Evolutionary conservation across 2,888 invertebrate species (phyloP).

Genomic region (Rutpela maculata): DNA sequence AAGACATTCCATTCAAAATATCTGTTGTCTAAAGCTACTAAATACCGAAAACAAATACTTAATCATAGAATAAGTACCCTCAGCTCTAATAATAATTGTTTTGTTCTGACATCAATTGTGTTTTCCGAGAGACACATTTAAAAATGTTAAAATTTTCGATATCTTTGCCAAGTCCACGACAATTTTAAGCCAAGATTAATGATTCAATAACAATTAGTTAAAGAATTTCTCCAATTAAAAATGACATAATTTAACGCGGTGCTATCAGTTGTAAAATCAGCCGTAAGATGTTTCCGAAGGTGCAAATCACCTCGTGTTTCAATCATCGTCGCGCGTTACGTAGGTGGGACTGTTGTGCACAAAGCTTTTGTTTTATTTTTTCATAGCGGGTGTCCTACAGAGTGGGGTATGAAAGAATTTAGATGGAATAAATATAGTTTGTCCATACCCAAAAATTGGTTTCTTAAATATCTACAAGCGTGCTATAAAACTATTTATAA

Average conservation of each 20-base stretch:
- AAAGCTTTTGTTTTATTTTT: background rate
- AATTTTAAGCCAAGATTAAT: constrained; percentile 10
- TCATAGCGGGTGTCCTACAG: background rate
- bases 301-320: constrained; percentile 29
- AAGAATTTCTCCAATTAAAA: constrained; percentile 15
- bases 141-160: background rate
- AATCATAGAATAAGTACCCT: background rate
- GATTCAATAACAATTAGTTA: constrained; percentile 13
- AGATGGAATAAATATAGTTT: no score
- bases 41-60: background rate
- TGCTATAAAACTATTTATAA: no score
- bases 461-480: no score
- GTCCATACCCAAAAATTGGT: no score
- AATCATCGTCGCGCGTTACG: constrained; percentile 11
- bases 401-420: background rate
- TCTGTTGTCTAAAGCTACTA: no score
- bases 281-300: constrained; percentile 21
- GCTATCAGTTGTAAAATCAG: constrained; percentile 30
- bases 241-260: constrained; percentile 26
- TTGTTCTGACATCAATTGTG: constrained; percentile 5
- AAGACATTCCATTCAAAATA: no score
- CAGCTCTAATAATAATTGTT: background rate
- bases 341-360: constrained; percentile 10
- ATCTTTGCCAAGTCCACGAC: constrained; percentile 20
- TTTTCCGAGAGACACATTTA: background rate